A percentile compares a stretch with the other conserved stretches of the same genome.
Conservation (phyloP, 1,140 invertebrate species). For the Lamellibrachia luymesi region DNA sequence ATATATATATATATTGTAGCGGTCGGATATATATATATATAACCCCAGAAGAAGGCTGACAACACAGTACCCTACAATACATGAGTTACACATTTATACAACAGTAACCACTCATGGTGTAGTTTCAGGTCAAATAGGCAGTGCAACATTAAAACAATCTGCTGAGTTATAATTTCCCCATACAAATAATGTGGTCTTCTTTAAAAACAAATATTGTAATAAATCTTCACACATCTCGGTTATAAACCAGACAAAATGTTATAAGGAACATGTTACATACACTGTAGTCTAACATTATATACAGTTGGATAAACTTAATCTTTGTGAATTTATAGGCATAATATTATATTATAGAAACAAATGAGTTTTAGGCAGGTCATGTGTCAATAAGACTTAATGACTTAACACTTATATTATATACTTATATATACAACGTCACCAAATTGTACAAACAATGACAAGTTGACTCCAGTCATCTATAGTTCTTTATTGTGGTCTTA, state of each 20-base stretch:
- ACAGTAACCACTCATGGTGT: not conserved
- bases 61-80: constrained; percentile 64
- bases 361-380: not conserved
- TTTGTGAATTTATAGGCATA: not conserved
- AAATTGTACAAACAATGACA: too few species aligned
- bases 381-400: not conserved
- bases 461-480: too few species aligned
- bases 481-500: too few species aligned
- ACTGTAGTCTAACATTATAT: not conserved
- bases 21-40: too few species aligned
- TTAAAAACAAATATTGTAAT: not conserved
- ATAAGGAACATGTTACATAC: not conserved
- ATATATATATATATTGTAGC: too few species aligned
- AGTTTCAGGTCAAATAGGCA: not conserved
- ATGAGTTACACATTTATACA: not conserved
- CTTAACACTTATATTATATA: not conserved
- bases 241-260: too few species aligned
- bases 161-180: not conserved
- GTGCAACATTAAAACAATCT: not conserved
- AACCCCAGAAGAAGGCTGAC: constrained; percentile 77
- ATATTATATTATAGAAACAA: not conserved
- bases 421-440: too few species aligned
- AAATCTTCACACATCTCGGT: not conserved
- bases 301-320: not conserved
- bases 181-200: not conserved